A percentile compares a stretch with the other conserved stretches of the same genome.
Conservation (phyloP, 2,113 vertebrate species). For the Dissostichus mawsoni region DNA sequence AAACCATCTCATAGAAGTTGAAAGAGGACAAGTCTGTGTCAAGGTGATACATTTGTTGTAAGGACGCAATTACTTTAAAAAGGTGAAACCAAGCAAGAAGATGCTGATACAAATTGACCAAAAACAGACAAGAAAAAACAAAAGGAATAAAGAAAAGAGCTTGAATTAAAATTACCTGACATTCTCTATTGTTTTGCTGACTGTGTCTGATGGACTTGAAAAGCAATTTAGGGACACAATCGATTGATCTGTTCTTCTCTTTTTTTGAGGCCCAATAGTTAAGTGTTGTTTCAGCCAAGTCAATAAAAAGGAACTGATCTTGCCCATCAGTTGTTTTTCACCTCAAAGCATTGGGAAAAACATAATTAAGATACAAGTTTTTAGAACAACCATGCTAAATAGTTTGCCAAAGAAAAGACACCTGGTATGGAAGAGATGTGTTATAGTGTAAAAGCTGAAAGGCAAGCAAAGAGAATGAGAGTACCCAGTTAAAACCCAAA, state of each 20-base stretch:
- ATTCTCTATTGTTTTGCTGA: neutral
- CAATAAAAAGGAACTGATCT: conserved; percentile 31
- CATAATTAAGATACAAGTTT: neutral
- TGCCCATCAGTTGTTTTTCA: neutral
- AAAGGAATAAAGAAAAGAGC: neutral
- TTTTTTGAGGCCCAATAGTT: conserved; percentile 19
- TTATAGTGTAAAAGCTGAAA: neutral
- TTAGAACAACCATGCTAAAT: neutral
- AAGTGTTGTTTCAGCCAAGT: conserved; percentile 16
- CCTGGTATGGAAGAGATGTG: neutral
- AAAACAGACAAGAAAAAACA: neutral
- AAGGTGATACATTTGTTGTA: neutral
- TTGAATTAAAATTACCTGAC: neutral
- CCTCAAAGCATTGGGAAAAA: neutral
- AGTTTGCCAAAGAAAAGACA: neutral
- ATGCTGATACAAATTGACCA: neutral
- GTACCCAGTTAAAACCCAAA: neutral
- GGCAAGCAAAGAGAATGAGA: neutral
- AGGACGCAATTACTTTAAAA: conserved; percentile 6
- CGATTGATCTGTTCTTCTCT: neutral
- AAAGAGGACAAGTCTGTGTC: neutral
- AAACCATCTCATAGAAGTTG: neutral
- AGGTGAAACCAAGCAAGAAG: neutral
- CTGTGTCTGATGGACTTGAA: neutral
- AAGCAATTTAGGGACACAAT: conserved; percentile 17